Conservation (phyloP, 64 coral and sea anemone species). For the Porites australiensis region DNA sequence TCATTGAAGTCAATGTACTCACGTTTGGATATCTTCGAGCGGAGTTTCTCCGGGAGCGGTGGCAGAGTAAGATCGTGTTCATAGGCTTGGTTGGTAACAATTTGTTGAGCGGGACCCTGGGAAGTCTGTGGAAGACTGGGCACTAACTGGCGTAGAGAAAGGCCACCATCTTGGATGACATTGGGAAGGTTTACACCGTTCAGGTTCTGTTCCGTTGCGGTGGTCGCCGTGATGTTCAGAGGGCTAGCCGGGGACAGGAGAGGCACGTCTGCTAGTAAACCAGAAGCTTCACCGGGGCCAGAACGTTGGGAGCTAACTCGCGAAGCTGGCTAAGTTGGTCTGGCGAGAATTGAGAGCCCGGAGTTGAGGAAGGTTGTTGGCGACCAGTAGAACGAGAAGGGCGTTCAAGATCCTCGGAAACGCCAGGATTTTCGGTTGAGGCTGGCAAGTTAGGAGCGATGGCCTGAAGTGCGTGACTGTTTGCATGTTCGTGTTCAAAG, state of each 20-base stretch:
- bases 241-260: not conserved
- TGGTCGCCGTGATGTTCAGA: not conserved
- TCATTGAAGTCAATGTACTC: constrained; percentile 18
- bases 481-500: not conserved
- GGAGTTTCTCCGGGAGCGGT: not conserved
- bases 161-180: too few relatives aligned
- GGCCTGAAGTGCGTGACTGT: not conserved
- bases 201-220: not conserved
- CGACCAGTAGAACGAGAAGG: not conserved
- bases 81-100: not conserved
- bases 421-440: not conserved
- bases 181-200: too few relatives aligned
- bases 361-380: not conserved
- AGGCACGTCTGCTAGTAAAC: not conserved
- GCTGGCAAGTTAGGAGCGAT: too few relatives aligned
- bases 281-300: not conserved
- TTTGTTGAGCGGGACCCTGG: too few relatives aligned
- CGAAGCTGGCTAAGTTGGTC: not conserved
- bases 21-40: not conserved
- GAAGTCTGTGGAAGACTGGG: not conserved
- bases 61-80: not conserved
- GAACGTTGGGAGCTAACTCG: not conserved
- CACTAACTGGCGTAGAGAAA: not conserved
- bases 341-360: not conserved
- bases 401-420: not conserved